Conservation (phyloP, 2,797 vertebrate genomes). For the Cottoperca gobio region DNA sequence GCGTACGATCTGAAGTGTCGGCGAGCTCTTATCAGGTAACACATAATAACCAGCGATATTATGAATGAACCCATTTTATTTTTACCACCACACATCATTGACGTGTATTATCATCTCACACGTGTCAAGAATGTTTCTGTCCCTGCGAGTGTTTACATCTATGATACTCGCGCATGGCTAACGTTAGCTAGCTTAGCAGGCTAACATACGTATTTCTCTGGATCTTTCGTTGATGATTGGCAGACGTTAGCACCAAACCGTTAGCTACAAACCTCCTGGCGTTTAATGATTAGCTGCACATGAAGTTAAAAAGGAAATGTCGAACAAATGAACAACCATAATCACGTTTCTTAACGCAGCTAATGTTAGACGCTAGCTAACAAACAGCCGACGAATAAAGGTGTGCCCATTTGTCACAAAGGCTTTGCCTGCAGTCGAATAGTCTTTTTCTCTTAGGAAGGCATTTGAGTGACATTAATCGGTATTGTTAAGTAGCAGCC, state of each 20-base stretch:
- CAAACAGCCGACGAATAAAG: constrained; percentile 27
- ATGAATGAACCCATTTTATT: accelerated
- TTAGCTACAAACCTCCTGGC: accelerated
- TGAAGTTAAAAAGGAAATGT: accelerated
- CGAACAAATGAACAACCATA: neutral
- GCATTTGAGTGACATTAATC: too few relatives aligned
- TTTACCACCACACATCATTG: neutral
- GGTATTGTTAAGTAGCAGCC: neutral
- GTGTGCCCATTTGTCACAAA: constrained; percentile 22
- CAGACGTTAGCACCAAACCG: accelerated
- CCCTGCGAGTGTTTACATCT: accelerated
- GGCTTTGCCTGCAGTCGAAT: neutral
- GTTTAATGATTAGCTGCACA: neutral
- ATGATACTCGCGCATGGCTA: neutral
- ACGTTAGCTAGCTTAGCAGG: constrained; percentile 27
- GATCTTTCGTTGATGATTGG: neutral
- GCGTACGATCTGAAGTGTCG: neutral
- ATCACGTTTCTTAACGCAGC: neutral
- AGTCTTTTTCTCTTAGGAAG: neutral
- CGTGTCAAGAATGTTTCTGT: accelerated
- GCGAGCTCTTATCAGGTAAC: constrained; percentile 14
- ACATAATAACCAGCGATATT: accelerated
- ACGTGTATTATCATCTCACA: neutral
- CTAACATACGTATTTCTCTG: neutral
- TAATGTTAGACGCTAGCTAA: neutral